Evolutionary conservation across 2,113 vertebrate genomes (phyloP), one percentile per base, ranked within the genome.

Genomic region (Aphelocoma coerulescens): DNA sequence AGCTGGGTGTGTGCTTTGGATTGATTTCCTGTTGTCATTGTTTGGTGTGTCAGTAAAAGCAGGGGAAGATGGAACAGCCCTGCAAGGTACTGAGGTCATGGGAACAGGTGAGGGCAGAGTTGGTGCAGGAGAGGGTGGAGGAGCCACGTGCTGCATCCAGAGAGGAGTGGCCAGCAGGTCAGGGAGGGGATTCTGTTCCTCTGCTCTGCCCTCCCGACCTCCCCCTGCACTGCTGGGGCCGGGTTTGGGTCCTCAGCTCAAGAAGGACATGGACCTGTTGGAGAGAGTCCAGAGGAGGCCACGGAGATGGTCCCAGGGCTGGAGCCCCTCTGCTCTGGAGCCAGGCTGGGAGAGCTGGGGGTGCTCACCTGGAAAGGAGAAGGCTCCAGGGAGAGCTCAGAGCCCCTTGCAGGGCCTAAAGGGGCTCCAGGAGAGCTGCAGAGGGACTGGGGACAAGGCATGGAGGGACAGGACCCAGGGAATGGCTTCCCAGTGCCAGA

Each of bases 221-320:
- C 33, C 30, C 35, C 43, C 32, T 35, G 35, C 43, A 2, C 32
- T 51, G 76, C 68, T 44, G 33, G 43, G 14, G 23, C 11, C 59
- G 11, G 7, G 2, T 11, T 18, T 37, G 86, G 37, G 22, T 33
- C 8, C 27, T 24, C 52, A 52, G 68, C 52, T 46, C 19, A 2
- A 28, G 51, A 13, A 66, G 33, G 51, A 8, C 7, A 0, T 16
- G 76, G 76, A 58, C 1, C 2, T 23, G 16, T 9, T 41, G 5
- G 66, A 62, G 30, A 2, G 10, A 24, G 19, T 39, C 37, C 52
- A 59, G 61, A 28, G 51, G 22, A 66, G 6, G 3, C 9, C 32
- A 8, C 1, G 0, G 76, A 35, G 43, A 1, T 65, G 67, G 2
- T 49, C 11, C n/a, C 2, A 4, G 57, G 57, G 57, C 66, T 72